A percentile compares a stretch with the other conserved stretches of the same genome.
phyloP scores from a whole-genome alignment of 1,140 invertebrate species.

The Paramacrobiotus metropolitanus region DNA sequence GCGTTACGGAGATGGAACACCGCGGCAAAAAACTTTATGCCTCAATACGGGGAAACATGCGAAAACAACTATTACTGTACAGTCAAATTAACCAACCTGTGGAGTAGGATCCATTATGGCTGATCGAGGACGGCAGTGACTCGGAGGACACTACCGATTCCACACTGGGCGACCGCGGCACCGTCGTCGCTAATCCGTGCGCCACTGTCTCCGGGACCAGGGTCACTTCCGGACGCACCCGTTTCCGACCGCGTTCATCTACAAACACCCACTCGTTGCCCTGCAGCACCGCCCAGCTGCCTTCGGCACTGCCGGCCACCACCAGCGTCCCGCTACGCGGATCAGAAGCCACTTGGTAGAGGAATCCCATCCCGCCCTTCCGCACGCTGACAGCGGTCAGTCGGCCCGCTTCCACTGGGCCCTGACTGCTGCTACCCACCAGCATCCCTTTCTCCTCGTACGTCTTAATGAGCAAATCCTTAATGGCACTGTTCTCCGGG shows the following conservation, averaged over 20 bases:
- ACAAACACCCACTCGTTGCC: not conserved
- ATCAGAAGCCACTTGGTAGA: not conserved
- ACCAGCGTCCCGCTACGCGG: not conserved
- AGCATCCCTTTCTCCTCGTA: not conserved
- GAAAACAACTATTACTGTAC: no score
- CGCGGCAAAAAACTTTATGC: no score
- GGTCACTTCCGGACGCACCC: not conserved
- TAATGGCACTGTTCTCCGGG: not conserved
- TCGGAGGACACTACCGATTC: not conserved
- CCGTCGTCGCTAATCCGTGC: not conserved
- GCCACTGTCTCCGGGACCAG: not conserved
- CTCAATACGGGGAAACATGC: no score
- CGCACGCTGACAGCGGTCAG: not conserved
- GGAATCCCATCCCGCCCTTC: not conserved
- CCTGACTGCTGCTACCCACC: not conserved
- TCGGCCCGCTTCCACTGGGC: not conserved
- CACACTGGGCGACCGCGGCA: not conserved
- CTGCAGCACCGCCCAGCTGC: not conserved
- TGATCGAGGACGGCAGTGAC: not conserved
- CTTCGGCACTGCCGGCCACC: not conserved
- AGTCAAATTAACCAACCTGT: no score
- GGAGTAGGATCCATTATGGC: no score
- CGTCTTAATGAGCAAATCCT: slow-evolving; percentile 1
- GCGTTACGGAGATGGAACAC: no score
- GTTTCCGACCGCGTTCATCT: not conserved